phyloP scores from a whole-genome alignment of 2,113 vertebrate genomes.

The Danionella cerebrum region DNA sequence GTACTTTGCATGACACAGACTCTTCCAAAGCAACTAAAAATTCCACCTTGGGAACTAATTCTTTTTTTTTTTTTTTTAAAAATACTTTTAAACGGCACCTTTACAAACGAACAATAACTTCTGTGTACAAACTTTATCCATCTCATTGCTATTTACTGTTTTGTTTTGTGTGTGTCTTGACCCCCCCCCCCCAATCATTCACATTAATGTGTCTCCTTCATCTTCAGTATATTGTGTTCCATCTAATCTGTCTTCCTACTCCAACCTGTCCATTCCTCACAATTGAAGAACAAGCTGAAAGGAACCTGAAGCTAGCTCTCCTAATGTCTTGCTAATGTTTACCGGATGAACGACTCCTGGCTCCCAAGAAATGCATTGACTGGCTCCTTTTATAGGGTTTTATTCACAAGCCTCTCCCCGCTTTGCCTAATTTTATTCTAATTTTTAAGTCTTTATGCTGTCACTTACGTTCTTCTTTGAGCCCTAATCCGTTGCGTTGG shows the following conservation, averaged over 20 bases:
- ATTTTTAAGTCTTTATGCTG: background rate
- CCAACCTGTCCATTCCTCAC: background rate
- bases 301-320: conserved; percentile 12
- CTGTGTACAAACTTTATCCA: no score
- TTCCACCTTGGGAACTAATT: no score
- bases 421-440: background rate
- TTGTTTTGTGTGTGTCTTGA: no score
- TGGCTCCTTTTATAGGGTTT: background rate
- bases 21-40: no score
- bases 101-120: no score
- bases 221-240: background rate
- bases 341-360: background rate
- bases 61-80: conserved; percentile 8
- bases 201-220: background rate
- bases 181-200: no score
- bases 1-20: no score
- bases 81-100: no score
- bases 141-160: no score
- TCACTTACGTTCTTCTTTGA: background rate
- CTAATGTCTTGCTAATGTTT: conserved; percentile 20
- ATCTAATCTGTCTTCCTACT: background rate
- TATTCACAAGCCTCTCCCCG: background rate
- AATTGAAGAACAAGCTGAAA: background rate
- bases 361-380: background rate
- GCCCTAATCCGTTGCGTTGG: background rate